A percentile compares a stretch with the other conserved stretches of the same genome.
Conservation (phyloP, 2,797 vertebrate species). For the Pangasius krempfi region DNA sequence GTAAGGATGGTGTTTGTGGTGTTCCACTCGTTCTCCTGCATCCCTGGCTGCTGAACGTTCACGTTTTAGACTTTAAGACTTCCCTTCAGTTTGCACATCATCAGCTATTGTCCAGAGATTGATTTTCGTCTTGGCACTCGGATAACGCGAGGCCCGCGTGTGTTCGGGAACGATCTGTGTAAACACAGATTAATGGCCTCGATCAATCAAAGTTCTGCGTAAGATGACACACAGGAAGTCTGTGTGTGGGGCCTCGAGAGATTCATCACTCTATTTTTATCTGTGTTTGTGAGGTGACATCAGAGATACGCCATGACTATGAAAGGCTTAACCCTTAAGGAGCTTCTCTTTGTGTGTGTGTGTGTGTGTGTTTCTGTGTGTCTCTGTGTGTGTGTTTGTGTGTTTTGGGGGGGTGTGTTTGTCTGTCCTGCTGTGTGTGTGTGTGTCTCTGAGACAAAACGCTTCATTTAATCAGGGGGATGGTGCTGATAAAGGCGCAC, state of each 20-base stretch:
- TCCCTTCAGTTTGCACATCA: constrained; percentile 14
- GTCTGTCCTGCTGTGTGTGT: background rate
- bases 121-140: background rate
- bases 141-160: constrained; percentile 9
- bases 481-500: background rate
- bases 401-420: background rate
- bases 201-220: constrained; percentile 33
- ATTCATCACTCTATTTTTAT: constrained; percentile 24
- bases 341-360: constrained; percentile 1
- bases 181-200: constrained; percentile 41
- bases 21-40: background rate
- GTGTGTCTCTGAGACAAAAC: background rate
- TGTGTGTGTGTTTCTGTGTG: constrained; percentile 3
- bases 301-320: constrained; percentile 11
- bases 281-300: constrained; percentile 29
- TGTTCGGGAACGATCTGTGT: constrained; percentile 40
- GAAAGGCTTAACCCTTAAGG: constrained; percentile 23
- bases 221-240: constrained; percentile 32
- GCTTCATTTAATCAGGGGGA: background rate
- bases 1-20: background rate
- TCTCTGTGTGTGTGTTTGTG: constrained; percentile 1
- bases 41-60: background rate
- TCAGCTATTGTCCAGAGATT: constrained; percentile 11
- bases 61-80: background rate
- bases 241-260: constrained; percentile 12